phyloP scores from a whole-genome alignment of 2,113 vertebrate genomes.

The Oreotrochilus melanogaster region DNA sequence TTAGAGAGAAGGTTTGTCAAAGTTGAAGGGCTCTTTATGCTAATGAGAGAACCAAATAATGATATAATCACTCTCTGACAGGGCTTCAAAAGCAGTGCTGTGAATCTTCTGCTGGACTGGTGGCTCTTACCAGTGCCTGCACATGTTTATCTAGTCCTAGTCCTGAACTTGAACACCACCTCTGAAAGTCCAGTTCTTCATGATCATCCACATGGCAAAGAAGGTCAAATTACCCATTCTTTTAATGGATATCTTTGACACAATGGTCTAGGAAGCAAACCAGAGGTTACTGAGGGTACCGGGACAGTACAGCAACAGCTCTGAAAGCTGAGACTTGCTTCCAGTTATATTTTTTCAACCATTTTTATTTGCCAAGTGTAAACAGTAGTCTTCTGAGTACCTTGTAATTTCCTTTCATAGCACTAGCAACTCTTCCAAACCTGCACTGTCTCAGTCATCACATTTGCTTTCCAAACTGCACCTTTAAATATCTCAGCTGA shows the following conservation, averaged over 20 bases:
- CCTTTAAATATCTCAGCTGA: neutral
- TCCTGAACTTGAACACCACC: neutral
- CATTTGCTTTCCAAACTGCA: neutral
- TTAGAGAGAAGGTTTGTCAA: neutral
- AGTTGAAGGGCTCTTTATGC: neutral
- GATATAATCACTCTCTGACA: neutral
- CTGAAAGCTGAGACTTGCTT: neutral
- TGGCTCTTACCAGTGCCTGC: neutral
- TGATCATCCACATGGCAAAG: neutral
- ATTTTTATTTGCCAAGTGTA: neutral
- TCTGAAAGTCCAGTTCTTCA: neutral
- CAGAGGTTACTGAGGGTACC: neutral
- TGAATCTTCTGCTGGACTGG: neutral
- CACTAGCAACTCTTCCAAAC: neutral
- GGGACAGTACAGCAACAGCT: neutral
- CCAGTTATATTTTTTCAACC: neutral
- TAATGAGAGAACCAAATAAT: neutral
- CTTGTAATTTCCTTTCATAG: neutral
- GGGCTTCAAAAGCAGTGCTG: neutral
- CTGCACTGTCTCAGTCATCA: neutral
- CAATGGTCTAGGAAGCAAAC: neutral
- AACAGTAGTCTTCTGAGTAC: neutral
- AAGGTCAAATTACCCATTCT: neutral
- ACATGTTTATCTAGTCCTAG: neutral
- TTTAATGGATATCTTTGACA: neutral